phyloP scores from a whole-genome alignment of 2,888 invertebrate species.

The Lasioglossum lativentre region DNA sequence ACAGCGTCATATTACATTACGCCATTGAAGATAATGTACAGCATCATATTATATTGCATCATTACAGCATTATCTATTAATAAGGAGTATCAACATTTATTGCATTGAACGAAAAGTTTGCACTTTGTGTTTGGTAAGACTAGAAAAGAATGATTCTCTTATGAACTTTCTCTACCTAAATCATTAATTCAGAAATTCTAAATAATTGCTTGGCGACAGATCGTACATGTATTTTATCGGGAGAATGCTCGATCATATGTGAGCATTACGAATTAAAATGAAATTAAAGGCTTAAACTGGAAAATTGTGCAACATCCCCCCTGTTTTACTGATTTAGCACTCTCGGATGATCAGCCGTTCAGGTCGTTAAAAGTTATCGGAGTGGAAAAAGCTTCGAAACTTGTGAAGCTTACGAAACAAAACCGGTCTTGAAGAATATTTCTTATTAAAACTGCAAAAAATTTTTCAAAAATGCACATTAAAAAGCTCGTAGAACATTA shows the following conservation, averaged over 20 bases:
- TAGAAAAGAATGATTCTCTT: neutral
- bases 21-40: neutral
- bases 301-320: neutral
- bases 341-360: too few relatives aligned
- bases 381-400: neutral
- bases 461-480: neutral
- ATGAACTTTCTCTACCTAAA: neutral
- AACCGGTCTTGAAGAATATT: neutral
- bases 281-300: neutral
- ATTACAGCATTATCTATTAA: neutral
- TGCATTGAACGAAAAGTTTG: neutral
- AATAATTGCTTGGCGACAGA: neutral
- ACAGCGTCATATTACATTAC: neutral
- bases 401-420: neutral
- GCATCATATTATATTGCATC: neutral
- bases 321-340: neutral
- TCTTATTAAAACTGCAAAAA: neutral
- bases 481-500: neutral
- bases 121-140: neutral
- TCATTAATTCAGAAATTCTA: too few relatives aligned
- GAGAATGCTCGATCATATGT: too few relatives aligned
- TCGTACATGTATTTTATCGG: too few relatives aligned
- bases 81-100: neutral
- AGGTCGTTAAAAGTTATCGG: neutral
- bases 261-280: too few relatives aligned